phyloP scores from a whole-genome alignment of 2,113 vertebrate genomes.

The Onychostruthus taczanowskii region DNA sequence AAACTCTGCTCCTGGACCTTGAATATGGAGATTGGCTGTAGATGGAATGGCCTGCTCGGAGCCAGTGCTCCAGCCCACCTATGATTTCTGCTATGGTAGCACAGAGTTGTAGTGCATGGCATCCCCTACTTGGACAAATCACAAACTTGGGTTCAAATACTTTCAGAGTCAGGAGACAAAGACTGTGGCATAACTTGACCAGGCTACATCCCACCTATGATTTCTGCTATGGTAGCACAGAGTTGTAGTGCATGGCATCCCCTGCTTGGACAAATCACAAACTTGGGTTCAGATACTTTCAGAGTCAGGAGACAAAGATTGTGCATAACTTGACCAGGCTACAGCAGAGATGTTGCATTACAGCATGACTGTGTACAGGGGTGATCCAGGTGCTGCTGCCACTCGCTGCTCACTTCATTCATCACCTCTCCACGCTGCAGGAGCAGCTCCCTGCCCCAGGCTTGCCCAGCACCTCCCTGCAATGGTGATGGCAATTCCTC shows the following conservation, averaged over 20 bases:
- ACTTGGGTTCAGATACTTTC: neutral
- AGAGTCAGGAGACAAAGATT: neutral
- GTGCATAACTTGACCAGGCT: neutral
- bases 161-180: neutral
- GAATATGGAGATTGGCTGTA: neutral
- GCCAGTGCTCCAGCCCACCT: neutral
- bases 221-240: neutral
- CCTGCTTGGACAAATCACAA: neutral
- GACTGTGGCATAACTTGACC: neutral
- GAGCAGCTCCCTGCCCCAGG: neutral
- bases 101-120: neutral
- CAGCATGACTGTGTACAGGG: neutral
- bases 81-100: neutral
- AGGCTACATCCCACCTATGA: neutral
- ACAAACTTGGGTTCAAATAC: neutral
- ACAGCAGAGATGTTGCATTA: neutral
- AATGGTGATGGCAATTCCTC: neutral
- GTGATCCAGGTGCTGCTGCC: neutral
- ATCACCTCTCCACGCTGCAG: rapidly evolving
- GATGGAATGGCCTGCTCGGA: neutral
- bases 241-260: neutral
- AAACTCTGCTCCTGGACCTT: neutral
- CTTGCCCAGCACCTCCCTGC: neutral
- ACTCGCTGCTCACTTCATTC: neutral
- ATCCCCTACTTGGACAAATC: neutral